These are phyloP conservation scores for Meghimatium bilineatum DNA, from an alignment of 2,888 invertebrate species.

Conservation along the genomic window DNA sequence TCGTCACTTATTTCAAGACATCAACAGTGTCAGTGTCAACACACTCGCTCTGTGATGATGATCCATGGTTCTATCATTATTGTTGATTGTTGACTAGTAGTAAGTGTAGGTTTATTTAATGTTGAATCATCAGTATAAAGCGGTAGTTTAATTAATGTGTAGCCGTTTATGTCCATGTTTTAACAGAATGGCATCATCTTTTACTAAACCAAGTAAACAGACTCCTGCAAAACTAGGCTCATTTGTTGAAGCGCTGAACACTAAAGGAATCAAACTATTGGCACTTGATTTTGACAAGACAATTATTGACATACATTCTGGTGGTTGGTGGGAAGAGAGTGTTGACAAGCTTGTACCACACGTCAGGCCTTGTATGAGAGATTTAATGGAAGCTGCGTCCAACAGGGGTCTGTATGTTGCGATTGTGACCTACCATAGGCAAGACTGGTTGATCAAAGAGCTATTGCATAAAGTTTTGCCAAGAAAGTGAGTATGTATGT, in stretches of 20 bases:
- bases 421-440: constrained; percentile 72
- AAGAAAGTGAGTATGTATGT: constrained; percentile 35
- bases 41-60: background rate
- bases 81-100: background rate
- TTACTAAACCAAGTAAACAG: constrained; percentile 43
- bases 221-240: constrained; percentile 40
- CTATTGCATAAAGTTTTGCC: constrained; percentile 62
- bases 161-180: constrained; percentile 12
- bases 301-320: constrained; percentile 71
- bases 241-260: constrained; percentile 53
- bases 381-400: constrained; percentile 65
- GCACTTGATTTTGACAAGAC: constrained; percentile 75
- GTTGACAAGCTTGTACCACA: constrained; percentile 64
- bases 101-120: background rate
- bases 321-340: constrained; percentile 70
- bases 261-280: constrained; percentile 68
- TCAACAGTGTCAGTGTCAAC: background rate
- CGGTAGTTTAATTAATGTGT: constrained; percentile 30
- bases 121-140: background rate
- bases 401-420: constrained; percentile 64
- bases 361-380: constrained; percentile 70
- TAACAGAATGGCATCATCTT: constrained; percentile 36
- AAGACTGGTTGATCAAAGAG: constrained; percentile 70
- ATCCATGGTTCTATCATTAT: background rate
- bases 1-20: background rate